Evolutionary conservation across 2,888 invertebrate species (phyloP).

Genomic region (Poecilus cupreus): DNA sequence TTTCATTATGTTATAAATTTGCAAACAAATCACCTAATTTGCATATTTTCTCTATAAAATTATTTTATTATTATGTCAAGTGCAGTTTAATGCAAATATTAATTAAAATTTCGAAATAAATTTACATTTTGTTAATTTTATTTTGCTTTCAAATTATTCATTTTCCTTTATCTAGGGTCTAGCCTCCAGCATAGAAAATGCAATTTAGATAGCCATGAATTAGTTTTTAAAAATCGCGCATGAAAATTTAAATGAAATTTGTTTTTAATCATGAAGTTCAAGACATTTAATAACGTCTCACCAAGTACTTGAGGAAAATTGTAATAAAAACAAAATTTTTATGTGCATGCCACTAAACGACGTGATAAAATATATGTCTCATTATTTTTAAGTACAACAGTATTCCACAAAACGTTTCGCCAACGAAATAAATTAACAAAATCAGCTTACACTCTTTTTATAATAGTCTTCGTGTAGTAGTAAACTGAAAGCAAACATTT

Average conservation of each 20-base stretch:
- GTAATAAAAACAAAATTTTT: conserved; percentile 7
- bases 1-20: background rate
- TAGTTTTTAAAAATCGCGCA: too few species aligned
- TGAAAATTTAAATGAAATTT: too few species aligned
- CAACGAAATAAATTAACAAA: conserved; percentile 39
- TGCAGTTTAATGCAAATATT: background rate
- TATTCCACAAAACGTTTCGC: background rate
- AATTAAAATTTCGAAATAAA: background rate
- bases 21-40: conserved; percentile 2
- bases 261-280: background rate
- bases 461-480: background rate
- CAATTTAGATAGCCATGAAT: too few species aligned
- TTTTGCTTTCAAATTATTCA: background rate
- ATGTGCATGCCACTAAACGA: background rate
- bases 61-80: background rate
- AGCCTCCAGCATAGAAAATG: too few species aligned
- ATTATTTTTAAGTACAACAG: conserved; percentile 41
- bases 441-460: conserved; percentile 45
- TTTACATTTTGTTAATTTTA: background rate
- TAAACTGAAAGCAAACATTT: conserved; percentile 47
- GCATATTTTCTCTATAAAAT: conserved; percentile 20
- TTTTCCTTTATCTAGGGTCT: too few species aligned
- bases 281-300: background rate
- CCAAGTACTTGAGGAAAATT: background rate
- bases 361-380: conserved; percentile 2